Percentiles rank a stretch among this genome's conserved stretches.
These are phyloP conservation scores for Zaprionus inermis DNA, from an alignment of 1,140 invertebrate species.

Conservation along the genomic window DNA sequence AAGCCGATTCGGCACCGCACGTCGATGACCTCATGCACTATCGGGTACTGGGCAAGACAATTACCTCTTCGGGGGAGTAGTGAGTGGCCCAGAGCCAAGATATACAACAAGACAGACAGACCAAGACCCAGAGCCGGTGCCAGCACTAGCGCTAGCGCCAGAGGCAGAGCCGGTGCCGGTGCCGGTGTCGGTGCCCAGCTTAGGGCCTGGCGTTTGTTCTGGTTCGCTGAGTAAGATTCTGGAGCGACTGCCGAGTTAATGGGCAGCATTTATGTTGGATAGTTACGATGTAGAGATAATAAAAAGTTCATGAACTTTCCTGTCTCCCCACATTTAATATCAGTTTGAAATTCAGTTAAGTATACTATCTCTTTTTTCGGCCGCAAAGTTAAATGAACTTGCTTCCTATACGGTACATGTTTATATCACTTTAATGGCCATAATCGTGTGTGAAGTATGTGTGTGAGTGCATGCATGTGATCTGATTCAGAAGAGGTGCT, in stretches of 20 bases:
- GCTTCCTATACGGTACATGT: conserved; percentile 18
- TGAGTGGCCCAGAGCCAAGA: conserved; percentile 12
- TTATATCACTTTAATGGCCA: conserved; percentile 3
- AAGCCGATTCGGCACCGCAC: conserved; percentile 28
- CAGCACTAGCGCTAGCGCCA: background rate
- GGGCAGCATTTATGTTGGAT: conserved; percentile 69
- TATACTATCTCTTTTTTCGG: conserved; percentile 28
- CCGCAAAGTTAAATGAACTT: conserved; percentile 30
- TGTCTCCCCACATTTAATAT: conserved; percentile 36
- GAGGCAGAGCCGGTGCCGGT: background rate
- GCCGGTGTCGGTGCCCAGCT: background rate
- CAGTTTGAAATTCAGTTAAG: conserved; percentile 22
- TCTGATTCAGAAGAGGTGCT: background rate
- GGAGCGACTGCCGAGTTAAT: conserved; percentile 66
- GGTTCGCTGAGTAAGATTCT: conserved; percentile 61
- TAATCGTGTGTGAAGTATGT: background rate
- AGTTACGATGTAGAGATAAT: conserved; percentile 59
- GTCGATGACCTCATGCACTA: conserved; percentile 66
- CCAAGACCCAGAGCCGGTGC: background rate
- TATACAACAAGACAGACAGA: no score
- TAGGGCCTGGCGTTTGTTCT: conserved; percentile 50
- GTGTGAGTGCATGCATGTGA: background rate
- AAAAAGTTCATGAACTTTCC: conserved; percentile 73
- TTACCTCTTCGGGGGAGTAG: conserved; percentile 34
- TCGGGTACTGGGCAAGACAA: conserved; percentile 43